phyloP scores from a whole-genome alignment of 2,888 invertebrate genomes.

The Podotricha telesiphe region DNA sequence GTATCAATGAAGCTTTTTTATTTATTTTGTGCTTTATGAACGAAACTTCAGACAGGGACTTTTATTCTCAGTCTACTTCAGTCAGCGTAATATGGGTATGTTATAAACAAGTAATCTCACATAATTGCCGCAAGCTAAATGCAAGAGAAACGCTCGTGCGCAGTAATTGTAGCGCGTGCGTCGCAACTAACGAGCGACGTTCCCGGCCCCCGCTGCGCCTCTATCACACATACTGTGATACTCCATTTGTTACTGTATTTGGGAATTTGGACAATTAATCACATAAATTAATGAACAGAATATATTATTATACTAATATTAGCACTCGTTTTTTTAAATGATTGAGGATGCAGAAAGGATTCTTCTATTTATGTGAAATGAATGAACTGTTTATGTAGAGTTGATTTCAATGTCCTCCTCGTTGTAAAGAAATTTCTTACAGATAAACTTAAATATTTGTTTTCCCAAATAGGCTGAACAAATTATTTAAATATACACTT shows the following conservation, averaged over 20 bases:
- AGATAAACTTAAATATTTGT: no score
- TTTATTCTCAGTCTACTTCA: no score
- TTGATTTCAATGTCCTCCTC: no score
- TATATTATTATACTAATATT: neutral
- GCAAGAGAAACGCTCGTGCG: conserved; percentile 38
- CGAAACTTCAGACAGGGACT: no score
- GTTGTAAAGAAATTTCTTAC: no score
- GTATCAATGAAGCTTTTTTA: no score
- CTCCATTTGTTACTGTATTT: conserved; percentile 3
- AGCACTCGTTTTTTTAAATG: neutral
- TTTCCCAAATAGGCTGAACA: no score
- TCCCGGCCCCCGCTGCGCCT: conserved; percentile 65
- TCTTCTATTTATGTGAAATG: neutral
- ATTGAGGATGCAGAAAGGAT: neutral
- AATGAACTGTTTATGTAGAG: no score
- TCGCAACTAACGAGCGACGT: conserved; percentile 57
- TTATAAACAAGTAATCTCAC: neutral
- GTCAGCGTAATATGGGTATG: no score
- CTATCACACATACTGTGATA: neutral
- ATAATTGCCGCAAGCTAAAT: conserved; percentile 23
- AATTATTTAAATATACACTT: no score
- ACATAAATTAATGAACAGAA: neutral
- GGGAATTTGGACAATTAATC: conserved; percentile 14
- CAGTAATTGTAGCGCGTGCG: conserved; percentile 34
- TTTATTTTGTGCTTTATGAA: no score